Evolutionary conservation across 2,888 invertebrate species (phyloP), one percentile per base, ranked within the genome.

Genomic region (Diogma glabrata): DNA sequence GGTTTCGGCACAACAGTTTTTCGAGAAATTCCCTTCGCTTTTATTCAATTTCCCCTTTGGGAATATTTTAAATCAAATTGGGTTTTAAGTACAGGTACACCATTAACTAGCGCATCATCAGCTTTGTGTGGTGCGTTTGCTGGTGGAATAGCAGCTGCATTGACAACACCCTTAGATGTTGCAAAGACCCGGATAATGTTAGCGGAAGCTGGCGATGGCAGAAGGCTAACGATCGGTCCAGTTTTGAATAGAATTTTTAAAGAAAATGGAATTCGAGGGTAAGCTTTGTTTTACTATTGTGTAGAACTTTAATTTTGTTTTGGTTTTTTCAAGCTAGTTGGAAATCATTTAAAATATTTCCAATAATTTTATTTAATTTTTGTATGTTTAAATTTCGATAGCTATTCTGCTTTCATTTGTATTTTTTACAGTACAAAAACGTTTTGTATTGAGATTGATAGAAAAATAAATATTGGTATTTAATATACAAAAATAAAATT

Each of bases 181-280:
- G 90, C 89, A 0, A 99, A 99, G 74, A 99, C 97, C 0, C 75
- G 97, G 60, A 94, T 97, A 56, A 99, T 99, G 93, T 70, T 99
- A 24, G 86, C 92, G 0, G 78, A 84, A 51, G 72, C 67, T 58
- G 54, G 69, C 0, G 67, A 72, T 16, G 61, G 66, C 33, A 68
- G 67, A 17, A 65, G 71, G 28, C 64, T 76, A 28, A 71, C 69
- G 52, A 71, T 84, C 49, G 61, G 62, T 1, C 71, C 71, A 1
- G 75, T 82, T 36, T 64, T 85, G 10, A 62, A 62, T 30, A 65
- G 66, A 24, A 75, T 92, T 51, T 85, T 85, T 64, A 60, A 61
- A 24, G 75, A 82, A 60, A 71, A 75, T n/a, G 93, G 92, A 12
- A 6, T 81, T n/a, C 67, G 61, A 61, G 85, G 86, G 83, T 86